These are phyloP conservation scores for Parnassius orleans DNA, from an alignment of 2,888 invertebrate genomes.

Conservation along the genomic window DNA sequence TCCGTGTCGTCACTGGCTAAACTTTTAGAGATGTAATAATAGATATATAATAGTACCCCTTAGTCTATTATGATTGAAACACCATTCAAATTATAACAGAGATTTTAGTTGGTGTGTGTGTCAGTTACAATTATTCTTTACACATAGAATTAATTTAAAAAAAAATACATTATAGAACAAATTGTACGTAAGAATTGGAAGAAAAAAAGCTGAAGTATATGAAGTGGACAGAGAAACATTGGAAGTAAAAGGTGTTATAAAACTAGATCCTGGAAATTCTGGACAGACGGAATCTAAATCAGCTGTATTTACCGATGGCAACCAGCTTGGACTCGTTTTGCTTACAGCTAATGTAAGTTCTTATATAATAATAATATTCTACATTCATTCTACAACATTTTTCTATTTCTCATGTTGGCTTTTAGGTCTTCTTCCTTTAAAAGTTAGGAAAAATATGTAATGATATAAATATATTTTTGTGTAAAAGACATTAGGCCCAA, in stretches of 20 bases:
- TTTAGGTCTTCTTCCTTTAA: no score
- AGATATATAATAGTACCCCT: no score
- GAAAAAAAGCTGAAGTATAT: conserved; percentile 71
- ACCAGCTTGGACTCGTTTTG: conserved; percentile 75
- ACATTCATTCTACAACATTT: background rate
- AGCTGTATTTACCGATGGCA: conserved; percentile 70
- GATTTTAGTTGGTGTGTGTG: no score
- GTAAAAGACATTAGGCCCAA: no score
- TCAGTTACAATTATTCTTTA: no score
- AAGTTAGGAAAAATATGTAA: no score
- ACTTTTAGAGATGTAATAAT: no score
- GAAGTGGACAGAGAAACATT: conserved; percentile 69
- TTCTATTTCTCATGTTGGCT: no score
- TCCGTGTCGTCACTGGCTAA: no score
- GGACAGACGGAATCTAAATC: conserved; percentile 58
- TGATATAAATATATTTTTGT: no score
- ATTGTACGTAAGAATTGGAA: conserved; percentile 87
- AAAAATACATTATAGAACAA: conserved; percentile 82
- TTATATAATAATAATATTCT: background rate
- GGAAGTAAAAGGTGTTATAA: conserved; percentile 56
- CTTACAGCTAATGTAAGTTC: conserved; percentile 65
- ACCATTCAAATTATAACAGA: no score
- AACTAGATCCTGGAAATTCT: conserved; percentile 56
- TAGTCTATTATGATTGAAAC: no score
- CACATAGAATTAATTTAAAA: background rate